A percentile compares a stretch with the other conserved stretches of the same genome.
Conservation (phyloP, 1,140 invertebrate species). For the Diploscapter pachys region DNA sequence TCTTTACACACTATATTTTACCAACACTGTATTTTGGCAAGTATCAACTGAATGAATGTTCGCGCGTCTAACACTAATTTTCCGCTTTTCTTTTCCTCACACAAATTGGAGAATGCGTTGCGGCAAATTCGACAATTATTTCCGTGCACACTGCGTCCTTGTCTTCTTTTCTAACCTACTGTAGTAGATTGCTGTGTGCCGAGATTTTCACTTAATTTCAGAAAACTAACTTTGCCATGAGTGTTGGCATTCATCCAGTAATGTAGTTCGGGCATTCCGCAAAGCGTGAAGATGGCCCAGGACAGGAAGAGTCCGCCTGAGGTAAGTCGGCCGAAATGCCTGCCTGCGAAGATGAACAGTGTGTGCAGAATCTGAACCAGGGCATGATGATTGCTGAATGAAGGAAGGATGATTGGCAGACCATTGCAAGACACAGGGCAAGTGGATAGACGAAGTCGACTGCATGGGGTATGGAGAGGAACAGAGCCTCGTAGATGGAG, state of each 20-base stretch:
- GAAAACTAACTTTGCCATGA: neutral
- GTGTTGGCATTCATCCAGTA: slow-evolving; percentile 27
- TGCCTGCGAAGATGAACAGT: slow-evolving; percentile 7
- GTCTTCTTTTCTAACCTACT: neutral
- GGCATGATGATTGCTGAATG: neutral
- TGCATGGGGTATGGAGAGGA: slow-evolving; percentile 15
- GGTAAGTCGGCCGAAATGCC: slow-evolving; percentile 42
- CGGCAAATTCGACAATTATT: neutral
- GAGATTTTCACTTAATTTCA: slow-evolving; percentile 12
- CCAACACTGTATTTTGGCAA: too few species aligned
- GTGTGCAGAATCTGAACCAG: slow-evolving; percentile 21
- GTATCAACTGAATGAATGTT: too few species aligned
- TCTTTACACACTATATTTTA: too few species aligned
- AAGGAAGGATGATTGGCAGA: slow-evolving; percentile 1
- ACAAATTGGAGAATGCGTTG: too few species aligned
- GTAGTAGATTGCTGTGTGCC: slow-evolving; percentile 3
- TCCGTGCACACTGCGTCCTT: neutral
- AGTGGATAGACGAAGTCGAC: slow-evolving; percentile 29
- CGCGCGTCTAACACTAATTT: too few species aligned
- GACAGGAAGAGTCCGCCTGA: slow-evolving; percentile 49
- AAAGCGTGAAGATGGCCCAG: slow-evolving; percentile 50
- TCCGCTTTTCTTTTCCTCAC: too few species aligned
- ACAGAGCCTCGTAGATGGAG: slow-evolving; percentile 27
- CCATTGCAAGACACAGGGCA: slow-evolving; percentile 26
- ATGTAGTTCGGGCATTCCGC: slow-evolving; percentile 50